Evolutionary conservation across 2,797 vertebrate genomes (phyloP).

Genomic region (Ceyx erithaca): DNA sequence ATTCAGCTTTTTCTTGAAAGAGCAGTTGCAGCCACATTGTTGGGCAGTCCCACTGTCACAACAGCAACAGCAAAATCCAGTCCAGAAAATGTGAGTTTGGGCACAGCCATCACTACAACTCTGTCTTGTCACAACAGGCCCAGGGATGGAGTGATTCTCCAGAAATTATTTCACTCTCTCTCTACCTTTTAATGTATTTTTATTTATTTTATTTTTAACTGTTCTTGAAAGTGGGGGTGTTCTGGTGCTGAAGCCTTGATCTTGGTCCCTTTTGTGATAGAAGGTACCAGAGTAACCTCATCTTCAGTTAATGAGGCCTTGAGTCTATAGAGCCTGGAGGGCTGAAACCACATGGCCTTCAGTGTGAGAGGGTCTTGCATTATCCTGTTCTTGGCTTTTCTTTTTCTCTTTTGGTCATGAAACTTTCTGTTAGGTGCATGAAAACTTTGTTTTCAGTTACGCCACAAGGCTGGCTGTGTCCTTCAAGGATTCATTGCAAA

Average conservation of each 20-base stretch:
- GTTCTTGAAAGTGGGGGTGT: not conserved
- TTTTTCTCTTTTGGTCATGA: not conserved
- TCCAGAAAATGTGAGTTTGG: not conserved
- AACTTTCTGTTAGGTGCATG: not conserved
- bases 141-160: not conserved
- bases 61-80: not conserved
- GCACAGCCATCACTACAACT: not conserved
- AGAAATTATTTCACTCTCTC: not conserved
- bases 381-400: not conserved
- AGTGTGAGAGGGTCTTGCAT: not conserved
- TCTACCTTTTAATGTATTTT: not conserved
- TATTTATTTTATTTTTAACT: not conserved
- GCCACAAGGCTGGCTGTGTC: not conserved
- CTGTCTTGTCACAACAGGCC: not conserved
- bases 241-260: not conserved
- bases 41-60: not conserved
- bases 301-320: not conserved
- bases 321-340: not conserved
- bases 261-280: not conserved
- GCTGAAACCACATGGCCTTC: fast-evolving
- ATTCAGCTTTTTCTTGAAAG: not conserved
- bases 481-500: not conserved
- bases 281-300: not conserved
- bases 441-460: not conserved
- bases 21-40: not conserved